Evolutionary conservation across 2,113 vertebrate genomes (phyloP).

Genomic region (Agelaius tricolor): DNA sequence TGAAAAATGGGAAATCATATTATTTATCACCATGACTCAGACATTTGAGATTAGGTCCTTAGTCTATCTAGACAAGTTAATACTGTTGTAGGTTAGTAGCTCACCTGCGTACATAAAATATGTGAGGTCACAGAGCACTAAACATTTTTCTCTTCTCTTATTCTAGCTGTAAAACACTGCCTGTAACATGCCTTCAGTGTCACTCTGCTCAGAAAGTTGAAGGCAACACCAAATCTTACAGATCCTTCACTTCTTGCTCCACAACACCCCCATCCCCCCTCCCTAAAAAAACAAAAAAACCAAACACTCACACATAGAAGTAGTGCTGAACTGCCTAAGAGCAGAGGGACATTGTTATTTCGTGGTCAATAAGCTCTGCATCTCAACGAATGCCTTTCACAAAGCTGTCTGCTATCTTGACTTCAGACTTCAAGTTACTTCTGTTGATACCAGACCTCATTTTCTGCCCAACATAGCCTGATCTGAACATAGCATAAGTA

Average conservation of each 20-base stretch:
- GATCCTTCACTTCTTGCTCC: background rate
- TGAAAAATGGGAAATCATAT: background rate
- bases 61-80: background rate
- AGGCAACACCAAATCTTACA: background rate
- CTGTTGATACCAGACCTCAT: background rate
- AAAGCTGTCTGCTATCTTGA: background rate
- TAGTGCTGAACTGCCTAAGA: background rate
- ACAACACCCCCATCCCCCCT: rapidly evolving
- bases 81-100: background rate
- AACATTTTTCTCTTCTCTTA: background rate
- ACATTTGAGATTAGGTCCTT: background rate
- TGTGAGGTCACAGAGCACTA: background rate
- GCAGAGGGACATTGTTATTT: background rate
- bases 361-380: background rate
- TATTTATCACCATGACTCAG: background rate
- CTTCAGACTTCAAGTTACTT: background rate
- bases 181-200: background rate
- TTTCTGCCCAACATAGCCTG: background rate
- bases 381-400: rapidly evolving
- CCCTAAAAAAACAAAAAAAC: too few species aligned
- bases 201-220: background rate
- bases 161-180: background rate
- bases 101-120: background rate
- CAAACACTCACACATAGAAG: background rate
- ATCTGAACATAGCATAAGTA: background rate